These are phyloP conservation scores for Halocaridina rubra DNA, from an alignment of 2,888 invertebrate species.

Conservation along the genomic window DNA sequence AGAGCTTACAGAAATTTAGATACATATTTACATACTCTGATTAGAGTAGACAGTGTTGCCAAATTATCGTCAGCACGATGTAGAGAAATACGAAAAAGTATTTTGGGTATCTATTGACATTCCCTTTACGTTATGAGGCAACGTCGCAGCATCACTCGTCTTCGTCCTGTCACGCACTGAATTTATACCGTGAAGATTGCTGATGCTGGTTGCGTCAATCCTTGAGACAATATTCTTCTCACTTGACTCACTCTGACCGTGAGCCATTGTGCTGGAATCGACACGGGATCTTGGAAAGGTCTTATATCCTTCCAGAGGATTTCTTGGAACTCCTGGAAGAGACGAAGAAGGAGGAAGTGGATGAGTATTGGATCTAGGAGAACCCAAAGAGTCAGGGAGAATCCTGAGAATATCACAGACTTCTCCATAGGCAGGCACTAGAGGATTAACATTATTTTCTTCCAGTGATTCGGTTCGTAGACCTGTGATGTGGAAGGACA, in stretches of 20 bases:
- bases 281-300: too few species aligned
- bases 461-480: neutral
- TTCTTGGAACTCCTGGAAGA: neutral
- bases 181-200: constrained; percentile 80
- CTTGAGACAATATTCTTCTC: neutral
- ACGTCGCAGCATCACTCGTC: neutral
- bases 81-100: neutral
- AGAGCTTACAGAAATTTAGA: too few species aligned
- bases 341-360: neutral
- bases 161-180: neutral
- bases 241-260: too few species aligned
- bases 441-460: constrained; percentile 23
- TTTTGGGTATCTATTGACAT: neutral
- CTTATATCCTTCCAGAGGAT: neutral
- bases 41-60: too few species aligned
- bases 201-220: constrained; percentile 71
- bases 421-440: constrained; percentile 18
- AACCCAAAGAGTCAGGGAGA: constrained; percentile 11
- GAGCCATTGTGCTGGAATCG: too few species aligned
- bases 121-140: neutral
- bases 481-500: too few species aligned
- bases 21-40: too few species aligned
- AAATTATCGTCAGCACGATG: neutral
- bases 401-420: constrained; percentile 41
- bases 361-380: neutral